Percentiles rank a stretch among this genome's conserved stretches.
phyloP scores from a whole-genome alignment of 2,888 invertebrate genomes.

The Galeruca laticollis region DNA sequence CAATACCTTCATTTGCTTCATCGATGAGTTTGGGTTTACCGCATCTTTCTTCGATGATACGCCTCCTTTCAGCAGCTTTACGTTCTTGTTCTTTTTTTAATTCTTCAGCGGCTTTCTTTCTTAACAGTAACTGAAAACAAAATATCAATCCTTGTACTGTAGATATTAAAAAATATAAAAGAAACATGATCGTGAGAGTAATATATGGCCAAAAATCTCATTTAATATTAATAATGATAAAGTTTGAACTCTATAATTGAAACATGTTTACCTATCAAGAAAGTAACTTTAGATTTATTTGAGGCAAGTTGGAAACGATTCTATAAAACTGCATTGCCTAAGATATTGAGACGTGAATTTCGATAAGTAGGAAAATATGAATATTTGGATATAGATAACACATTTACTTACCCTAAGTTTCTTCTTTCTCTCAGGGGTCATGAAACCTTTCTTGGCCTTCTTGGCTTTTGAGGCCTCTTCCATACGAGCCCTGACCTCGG shows the following conservation, averaged over 20 bases:
- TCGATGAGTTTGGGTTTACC: slow-evolving; percentile 92
- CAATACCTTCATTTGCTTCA: slow-evolving; percentile 92
- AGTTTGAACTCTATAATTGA: too few species aligned
- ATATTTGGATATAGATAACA: not conserved
- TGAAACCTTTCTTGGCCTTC: slow-evolving; percentile 99
- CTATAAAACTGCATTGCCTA: not conserved
- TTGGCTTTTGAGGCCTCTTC: slow-evolving; percentile 99
- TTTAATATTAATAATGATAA: too few species aligned
- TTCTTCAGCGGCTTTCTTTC: slow-evolving; percentile 99
- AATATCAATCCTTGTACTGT: slow-evolving; percentile 12
- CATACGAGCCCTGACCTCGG: slow-evolving; percentile 98
- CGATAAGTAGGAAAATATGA: not conserved
- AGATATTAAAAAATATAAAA: not conserved
- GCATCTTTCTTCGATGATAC: slow-evolving; percentile 95
- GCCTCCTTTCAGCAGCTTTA: slow-evolving; percentile 97
- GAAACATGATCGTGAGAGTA: not conserved
- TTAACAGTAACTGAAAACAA: slow-evolving; percentile 87
- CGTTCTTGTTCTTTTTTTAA: slow-evolving; percentile 99
- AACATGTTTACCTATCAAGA: too few species aligned
- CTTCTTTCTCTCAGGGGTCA: slow-evolving; percentile 99
- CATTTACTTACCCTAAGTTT: slow-evolving; percentile 90
- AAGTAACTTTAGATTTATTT: too few species aligned
- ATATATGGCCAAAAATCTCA: too few species aligned
- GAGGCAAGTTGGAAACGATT: not conserved
- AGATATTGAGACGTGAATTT: not conserved